Conservation (phyloP, 2,797 vertebrate genomes). For the Sebastes hopkinsi region DNA sequence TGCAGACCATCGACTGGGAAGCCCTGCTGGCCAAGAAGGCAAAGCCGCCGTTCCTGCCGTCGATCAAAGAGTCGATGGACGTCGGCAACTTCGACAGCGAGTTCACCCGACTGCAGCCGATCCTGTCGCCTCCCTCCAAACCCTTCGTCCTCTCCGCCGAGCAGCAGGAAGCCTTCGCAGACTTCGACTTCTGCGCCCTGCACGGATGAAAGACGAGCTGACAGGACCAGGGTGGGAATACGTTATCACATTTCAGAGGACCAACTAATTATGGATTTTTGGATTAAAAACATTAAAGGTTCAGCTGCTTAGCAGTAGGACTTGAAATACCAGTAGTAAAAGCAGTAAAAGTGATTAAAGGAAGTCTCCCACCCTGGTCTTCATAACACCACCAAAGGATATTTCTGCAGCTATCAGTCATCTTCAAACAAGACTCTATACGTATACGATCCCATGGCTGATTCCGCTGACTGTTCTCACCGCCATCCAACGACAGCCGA, state of each 20-base stretch:
- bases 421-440: background rate
- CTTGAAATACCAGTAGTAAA: background rate
- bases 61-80: slow-evolving; percentile 80
- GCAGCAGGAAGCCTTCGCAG: slow-evolving; percentile 88
- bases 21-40: slow-evolving; percentile 84
- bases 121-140: slow-evolving; percentile 86
- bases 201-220: slow-evolving; percentile 47
- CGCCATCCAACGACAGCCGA: background rate
- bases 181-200: slow-evolving; percentile 90
- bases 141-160: slow-evolving; percentile 75
- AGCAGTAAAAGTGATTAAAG: background rate
- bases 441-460: slow-evolving; percentile 29
- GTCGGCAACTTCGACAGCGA: slow-evolving; percentile 92
- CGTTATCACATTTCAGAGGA: background rate
- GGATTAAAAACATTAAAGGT: background rate
- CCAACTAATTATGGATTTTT: background rate
- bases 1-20: slow-evolving; percentile 87
- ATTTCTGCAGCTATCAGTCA: slow-evolving; percentile 3
- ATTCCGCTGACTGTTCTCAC: slow-evolving; percentile 43
- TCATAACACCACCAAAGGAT: background rate
- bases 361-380: slow-evolving; percentile 28
- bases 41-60: slow-evolving; percentile 88
- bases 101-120: slow-evolving; percentile 88
- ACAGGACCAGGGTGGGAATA: slow-evolving; percentile 7
- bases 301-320: background rate